Conservation (phyloP, 2,888 invertebrate genomes). For the Carabus problematicus region DNA sequence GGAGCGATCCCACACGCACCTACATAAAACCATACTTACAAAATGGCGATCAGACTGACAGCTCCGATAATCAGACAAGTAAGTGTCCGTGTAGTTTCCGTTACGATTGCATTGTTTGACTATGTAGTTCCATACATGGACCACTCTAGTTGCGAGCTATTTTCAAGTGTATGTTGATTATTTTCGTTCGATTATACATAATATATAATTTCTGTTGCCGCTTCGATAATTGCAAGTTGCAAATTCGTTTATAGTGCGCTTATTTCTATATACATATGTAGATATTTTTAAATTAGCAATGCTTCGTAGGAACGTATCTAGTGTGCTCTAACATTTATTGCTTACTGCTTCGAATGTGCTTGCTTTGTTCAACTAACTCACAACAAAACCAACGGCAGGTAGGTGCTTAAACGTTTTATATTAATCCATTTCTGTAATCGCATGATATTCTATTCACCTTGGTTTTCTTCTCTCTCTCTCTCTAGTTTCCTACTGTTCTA, state of each 20-base stretch:
- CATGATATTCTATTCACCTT: constrained; percentile 11
- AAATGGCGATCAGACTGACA: constrained; percentile 31
- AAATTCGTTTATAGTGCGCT: not conserved
- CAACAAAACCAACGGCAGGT: constrained; percentile 24
- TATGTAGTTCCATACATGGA: not conserved
- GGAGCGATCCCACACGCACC: constrained; percentile 25
- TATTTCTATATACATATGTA: too few species aligned
- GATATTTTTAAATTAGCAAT: too few species aligned
- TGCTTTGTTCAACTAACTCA: constrained; percentile 32
- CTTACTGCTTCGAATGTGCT: constrained; percentile 35
- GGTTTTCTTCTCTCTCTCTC: not conserved
- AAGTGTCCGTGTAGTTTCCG: constrained; percentile 12
- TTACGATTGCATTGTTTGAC: constrained; percentile 5
- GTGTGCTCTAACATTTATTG: constrained; percentile 16
- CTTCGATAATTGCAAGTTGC: constrained; percentile 1
- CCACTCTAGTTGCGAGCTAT: not conserved
- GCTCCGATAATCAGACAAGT: constrained; percentile 36
- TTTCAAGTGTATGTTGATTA: not conserved
- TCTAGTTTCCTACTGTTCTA: constrained; percentile 4
- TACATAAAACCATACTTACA: constrained; percentile 30
- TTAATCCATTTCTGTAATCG: constrained; percentile 23
- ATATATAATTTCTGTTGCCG: not conserved
- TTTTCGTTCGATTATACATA: constrained; percentile 4
- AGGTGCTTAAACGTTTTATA: constrained; percentile 32
- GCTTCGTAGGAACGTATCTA: not conserved